Evolutionary conservation across 2,113 vertebrate species (phyloP).

Genomic region (Odontophorus gujanensis): DNA sequence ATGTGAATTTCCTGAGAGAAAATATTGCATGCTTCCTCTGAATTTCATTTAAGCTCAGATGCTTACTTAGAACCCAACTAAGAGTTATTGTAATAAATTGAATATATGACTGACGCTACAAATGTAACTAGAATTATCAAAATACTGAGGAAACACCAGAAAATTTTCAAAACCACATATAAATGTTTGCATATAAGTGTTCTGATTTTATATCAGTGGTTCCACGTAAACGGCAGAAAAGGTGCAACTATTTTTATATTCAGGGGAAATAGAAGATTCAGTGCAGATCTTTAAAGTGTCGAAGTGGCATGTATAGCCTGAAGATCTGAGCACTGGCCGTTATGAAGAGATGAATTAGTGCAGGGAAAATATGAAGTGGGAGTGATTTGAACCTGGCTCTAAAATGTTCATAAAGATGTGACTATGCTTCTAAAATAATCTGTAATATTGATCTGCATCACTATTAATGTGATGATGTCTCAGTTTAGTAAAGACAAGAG

Average conservation of each 20-base stretch:
- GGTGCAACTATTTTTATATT: background rate
- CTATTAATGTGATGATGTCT: background rate
- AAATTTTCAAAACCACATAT: background rate
- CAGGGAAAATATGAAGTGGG: background rate
- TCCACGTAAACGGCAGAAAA: background rate
- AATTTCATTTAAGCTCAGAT: conserved; percentile 15
- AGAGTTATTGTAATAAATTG: conserved; percentile 19
- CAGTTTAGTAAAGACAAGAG: background rate
- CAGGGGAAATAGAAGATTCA: background rate
- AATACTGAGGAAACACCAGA: background rate
- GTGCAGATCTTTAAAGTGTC: background rate
- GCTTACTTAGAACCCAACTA: background rate
- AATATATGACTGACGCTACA: background rate
- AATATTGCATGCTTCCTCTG: conserved; percentile 14
- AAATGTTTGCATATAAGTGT: background rate
- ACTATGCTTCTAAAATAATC: background rate
- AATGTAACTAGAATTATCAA: background rate
- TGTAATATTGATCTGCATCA: background rate
- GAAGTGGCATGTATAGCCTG: background rate
- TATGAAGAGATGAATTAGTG: background rate
- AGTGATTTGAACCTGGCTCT: background rate
- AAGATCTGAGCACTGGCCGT: background rate
- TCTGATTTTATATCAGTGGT: background rate
- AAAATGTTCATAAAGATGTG: background rate
- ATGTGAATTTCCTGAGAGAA: background rate